Evolutionary conservation across 2,113 vertebrate genomes (phyloP).

Genomic region (Xenopus borealis): DNA sequence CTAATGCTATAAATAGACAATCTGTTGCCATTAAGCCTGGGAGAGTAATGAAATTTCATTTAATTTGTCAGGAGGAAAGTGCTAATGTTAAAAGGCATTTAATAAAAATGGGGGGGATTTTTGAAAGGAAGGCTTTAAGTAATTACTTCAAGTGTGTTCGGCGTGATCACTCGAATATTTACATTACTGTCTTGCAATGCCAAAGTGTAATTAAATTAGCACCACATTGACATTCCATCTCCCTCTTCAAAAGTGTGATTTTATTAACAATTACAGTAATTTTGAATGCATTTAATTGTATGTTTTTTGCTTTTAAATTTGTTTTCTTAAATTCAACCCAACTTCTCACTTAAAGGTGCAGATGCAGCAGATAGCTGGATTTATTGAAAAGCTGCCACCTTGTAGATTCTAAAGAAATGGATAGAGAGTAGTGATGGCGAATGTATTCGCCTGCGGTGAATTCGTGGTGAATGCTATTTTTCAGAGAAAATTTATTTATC

Average conservation of each 20-base stretch:
- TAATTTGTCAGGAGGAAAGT: slow-evolving; percentile 99
- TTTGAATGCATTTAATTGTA: slow-evolving; percentile 56
- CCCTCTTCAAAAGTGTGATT: slow-evolving; percentile 63
- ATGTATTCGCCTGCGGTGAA: too few species aligned
- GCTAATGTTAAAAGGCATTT: slow-evolving; percentile 99
- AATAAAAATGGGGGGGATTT: slow-evolving; percentile 84
- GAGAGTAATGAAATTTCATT: slow-evolving; percentile 99
- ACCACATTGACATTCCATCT: slow-evolving; percentile 70
- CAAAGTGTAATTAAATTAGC: slow-evolving; percentile 93
- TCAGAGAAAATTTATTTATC: too few species aligned
- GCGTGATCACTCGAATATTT: slow-evolving; percentile 92
- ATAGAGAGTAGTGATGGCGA: too few species aligned
- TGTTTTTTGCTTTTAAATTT: slow-evolving; percentile 54
- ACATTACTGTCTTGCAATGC: slow-evolving; percentile 90
- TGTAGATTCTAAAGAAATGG: slow-evolving; percentile 3
- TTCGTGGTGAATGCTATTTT: too few species aligned
- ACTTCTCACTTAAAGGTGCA: slow-evolving; percentile 38
- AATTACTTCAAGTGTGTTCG: slow-evolving; percentile 92
- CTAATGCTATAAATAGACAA: slow-evolving; percentile 75
- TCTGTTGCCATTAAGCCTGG: slow-evolving; percentile 91
- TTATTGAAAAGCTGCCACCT: slow-evolving; percentile 41
- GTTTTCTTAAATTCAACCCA: slow-evolving; percentile 49
- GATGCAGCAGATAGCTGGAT: slow-evolving; percentile 29
- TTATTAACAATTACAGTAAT: slow-evolving; percentile 65
- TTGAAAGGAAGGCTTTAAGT: slow-evolving; percentile 95